Base-by-base conservation (phyloP, 2,888 invertebrate species). In the Chromoteleia sp. region DNA sequence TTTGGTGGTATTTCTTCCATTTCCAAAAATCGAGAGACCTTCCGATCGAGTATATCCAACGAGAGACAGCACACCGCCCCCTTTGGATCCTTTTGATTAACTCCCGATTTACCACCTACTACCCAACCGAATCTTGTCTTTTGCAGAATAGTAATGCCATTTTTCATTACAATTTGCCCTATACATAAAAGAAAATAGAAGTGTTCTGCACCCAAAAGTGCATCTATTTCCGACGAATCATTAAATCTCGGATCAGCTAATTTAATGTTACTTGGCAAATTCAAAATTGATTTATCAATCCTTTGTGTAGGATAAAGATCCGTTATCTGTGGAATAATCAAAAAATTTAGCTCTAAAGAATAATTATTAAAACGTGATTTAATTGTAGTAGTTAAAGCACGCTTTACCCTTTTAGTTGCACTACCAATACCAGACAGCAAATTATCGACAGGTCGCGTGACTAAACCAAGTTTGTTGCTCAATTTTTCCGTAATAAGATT, bases 1-100 rank as follows among this genome's bases (percentile, higher is more conserved):
- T n/a, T n/a, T n/a, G n/a, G 5, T 39, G 82, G 75, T 30, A 83
- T n/a, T 61, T 85, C 85, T 71, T 88, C 86, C 6, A 85, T 45
- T 59, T 84, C 71, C 87, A 84, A 86, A 82, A 87, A 85, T 39
- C 41, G 48, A 7, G 48, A 29, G 0, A 67, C 2, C 4, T 19
- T 50, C 1, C 3, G 1, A 4, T 67, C 67, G 5, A 76, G 50
- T n/a, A 39, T 21, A 12, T 15, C 61, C 48, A 41, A n/a, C n/a
- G n/a, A n/a, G n/a, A n/a, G n/a, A n/a, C n/a, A n/a, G n/a, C n/a
- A n/a, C n/a, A n/a, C n/a, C n/a, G n/a, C n/a, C n/a, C n/a, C n/a
- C n/a, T n/a, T n/a, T n/a, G n/a, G n/a, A n/a, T n/a, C n/a, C n/a
- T n/a, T n/a, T n/a, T n/a, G n/a, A 10, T 6, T 10, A 0, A 14